Evolutionary conservation across 2,797 vertebrate species (phyloP).

Genomic region (Gallinago stenura): DNA sequence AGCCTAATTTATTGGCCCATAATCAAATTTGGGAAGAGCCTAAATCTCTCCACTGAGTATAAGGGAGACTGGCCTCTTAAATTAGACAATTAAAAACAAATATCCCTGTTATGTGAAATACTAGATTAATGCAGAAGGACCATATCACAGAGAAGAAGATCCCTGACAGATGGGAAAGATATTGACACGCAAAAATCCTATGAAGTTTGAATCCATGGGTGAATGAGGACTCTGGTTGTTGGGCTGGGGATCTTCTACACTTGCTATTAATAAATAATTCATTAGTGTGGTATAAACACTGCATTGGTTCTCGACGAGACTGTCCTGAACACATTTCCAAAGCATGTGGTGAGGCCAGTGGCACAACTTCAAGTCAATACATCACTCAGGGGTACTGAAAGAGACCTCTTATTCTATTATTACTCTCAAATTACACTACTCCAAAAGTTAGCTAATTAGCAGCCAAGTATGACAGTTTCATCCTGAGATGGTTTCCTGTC

Average conservation of each 20-base stretch:
- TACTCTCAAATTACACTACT: constrained; percentile 55
- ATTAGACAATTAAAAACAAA: neutral
- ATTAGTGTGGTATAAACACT: neutral
- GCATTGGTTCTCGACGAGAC: neutral
- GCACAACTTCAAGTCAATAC: constrained; percentile 56
- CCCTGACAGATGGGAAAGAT: neutral
- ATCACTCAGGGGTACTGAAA: constrained; percentile 63
- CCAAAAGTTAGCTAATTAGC: constrained; percentile 65
- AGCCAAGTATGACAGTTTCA: constrained; percentile 59
- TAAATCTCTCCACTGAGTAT: neutral
- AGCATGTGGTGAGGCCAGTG: neutral
- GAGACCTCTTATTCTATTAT: constrained; percentile 67
- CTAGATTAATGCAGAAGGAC: neutral
- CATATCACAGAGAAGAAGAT: neutral
- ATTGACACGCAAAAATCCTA: neutral
- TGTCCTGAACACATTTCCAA: constrained; percentile 12
- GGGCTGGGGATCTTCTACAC: neutral
- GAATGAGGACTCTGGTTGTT: neutral
- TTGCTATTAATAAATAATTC: neutral
- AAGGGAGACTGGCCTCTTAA: neutral
- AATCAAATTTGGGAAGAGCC: neutral
- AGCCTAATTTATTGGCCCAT: neutral
- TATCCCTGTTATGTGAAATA: neutral
- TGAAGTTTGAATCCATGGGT: neutral
- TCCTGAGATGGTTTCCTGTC: constrained; percentile 64